Percentiles rank a stretch among this genome's conserved stretches.
Evolutionary conservation across 2,888 invertebrate species (phyloP).

Genomic region (Drosophila tripunctata): DNA sequence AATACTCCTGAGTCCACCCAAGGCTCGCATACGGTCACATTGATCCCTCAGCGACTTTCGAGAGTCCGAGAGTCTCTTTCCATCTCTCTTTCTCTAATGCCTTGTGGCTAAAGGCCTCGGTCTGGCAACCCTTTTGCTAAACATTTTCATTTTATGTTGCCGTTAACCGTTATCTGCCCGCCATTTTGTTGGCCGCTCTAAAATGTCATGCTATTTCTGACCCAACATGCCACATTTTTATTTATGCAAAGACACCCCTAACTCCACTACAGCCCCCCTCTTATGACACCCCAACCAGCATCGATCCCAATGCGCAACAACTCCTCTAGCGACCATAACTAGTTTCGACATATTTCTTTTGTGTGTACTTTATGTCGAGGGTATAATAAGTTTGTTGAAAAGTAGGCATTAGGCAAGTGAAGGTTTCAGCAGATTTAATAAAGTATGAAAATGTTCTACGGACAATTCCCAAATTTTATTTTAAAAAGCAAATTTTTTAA

Average conservation of each 20-base stretch:
- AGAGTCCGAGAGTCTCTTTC: too few species aligned
- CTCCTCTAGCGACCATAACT: neutral
- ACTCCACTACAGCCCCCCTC: neutral
- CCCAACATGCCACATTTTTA: slow-evolving; percentile 79
- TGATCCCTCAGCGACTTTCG: slow-evolving; percentile 19
- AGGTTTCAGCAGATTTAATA: too few species aligned
- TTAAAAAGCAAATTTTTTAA: too few species aligned
- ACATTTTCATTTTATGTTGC: slow-evolving; percentile 69
- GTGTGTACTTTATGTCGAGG: too few species aligned
- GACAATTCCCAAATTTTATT: too few species aligned
- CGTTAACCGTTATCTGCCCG: slow-evolving; percentile 62
- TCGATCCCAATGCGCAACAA: neutral
- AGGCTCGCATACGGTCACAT: slow-evolving; percentile 2
- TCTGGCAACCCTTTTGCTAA: slow-evolving; percentile 66
- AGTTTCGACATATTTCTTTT: slow-evolving; percentile 10
- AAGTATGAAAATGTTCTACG: too few species aligned
- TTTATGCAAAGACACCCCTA: slow-evolving; percentile 65
- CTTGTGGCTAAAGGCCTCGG: neutral
- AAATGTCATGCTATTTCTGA: slow-evolving; percentile 79
- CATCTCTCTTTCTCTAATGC: too few species aligned
- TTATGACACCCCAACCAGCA: neutral
- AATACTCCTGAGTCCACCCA: too few species aligned
- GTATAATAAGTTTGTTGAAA: too few species aligned
- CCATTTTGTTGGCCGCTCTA: slow-evolving; percentile 69
- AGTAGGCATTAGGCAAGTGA: too few species aligned